Evolutionary conservation across 2,888 invertebrate species (phyloP).

Genomic region (Notocelia uddmanniana): DNA sequence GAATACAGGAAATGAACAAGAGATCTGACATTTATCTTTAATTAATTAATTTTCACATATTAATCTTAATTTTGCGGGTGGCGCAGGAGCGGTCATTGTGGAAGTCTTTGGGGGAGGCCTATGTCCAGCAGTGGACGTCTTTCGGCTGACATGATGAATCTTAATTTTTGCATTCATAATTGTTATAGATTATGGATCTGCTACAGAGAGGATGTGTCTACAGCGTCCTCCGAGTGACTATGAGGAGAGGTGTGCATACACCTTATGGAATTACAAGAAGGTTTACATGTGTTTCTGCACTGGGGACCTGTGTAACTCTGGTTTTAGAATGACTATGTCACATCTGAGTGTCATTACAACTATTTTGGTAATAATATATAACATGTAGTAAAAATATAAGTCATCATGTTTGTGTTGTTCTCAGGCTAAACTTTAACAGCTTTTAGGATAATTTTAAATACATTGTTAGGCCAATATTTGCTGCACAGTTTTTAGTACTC

Average conservation of each 20-base stretch:
- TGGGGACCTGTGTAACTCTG: conserved; percentile 94
- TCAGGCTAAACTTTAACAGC: neutral
- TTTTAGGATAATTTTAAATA: neutral
- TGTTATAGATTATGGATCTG: conserved; percentile 92
- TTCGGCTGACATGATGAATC: no score
- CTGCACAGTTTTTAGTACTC: neutral
- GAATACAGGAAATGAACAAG: no score
- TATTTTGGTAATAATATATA: conserved; percentile 57
- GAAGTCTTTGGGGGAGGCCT: no score
- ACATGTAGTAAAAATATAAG: conserved; percentile 41
- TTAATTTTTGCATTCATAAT: conserved; percentile 27
- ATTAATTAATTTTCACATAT: conserved; percentile 58
- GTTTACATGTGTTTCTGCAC: conserved; percentile 96
- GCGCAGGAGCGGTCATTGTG: no score
- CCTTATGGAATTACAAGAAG: conserved; percentile 92
- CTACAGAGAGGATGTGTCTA: conserved; percentile 94
- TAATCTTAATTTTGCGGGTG: neutral
- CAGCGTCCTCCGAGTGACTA: conserved; percentile 95
- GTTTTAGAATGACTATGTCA: conserved; percentile 53
- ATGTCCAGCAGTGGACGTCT: no score
- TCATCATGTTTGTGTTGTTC: neutral
- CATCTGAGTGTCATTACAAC: conserved; percentile 56
- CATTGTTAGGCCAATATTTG: neutral
- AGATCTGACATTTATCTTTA: no score
- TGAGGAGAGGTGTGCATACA: conserved; percentile 95